Conservation (phyloP, 2,888 invertebrate genomes). For the Stenodera caucasica region DNA sequence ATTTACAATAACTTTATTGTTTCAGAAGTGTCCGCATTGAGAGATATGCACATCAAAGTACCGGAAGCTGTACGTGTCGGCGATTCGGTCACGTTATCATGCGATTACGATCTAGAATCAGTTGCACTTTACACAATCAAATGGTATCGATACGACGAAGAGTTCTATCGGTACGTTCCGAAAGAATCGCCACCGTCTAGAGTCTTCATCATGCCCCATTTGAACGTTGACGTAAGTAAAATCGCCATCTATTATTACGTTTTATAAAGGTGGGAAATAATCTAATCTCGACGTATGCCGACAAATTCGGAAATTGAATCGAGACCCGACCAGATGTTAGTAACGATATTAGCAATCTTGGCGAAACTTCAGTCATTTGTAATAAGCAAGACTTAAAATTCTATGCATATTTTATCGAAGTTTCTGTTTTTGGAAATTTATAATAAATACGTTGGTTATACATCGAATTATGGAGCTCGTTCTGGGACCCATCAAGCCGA, state of each 20-base stretch:
- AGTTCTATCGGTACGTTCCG: conserved; percentile 61
- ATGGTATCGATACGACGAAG: conserved; percentile 60
- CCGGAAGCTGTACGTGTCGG: conserved; percentile 58
- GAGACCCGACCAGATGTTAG: conserved; percentile 37
- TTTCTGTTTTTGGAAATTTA: neutral
- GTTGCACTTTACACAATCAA: conserved; percentile 60
- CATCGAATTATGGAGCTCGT: too few relatives aligned
- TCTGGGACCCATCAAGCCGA: neutral
- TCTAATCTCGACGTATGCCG: conserved; percentile 32
- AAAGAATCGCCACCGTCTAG: conserved; percentile 59
- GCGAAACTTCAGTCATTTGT: conserved; percentile 39
- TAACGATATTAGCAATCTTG: conserved; percentile 36
- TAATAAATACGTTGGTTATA: too few relatives aligned
- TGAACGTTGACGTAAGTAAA: conserved; percentile 59
- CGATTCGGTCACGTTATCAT: conserved; percentile 56
- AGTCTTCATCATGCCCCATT: conserved; percentile 57
- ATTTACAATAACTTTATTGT: too few relatives aligned
- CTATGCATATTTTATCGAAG: conserved; percentile 39
- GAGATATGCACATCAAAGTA: conserved; percentile 53
- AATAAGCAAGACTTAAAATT: conserved; percentile 40
- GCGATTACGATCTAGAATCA: conserved; percentile 60
- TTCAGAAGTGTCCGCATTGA: conserved; percentile 49
- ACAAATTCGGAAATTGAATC: too few relatives aligned
- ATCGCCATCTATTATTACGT: conserved; percentile 17
- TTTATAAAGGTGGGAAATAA: conserved; percentile 33